phyloP scores from a whole-genome alignment of 2,113 vertebrate species.

The Gymnocephalus cernua region DNA sequence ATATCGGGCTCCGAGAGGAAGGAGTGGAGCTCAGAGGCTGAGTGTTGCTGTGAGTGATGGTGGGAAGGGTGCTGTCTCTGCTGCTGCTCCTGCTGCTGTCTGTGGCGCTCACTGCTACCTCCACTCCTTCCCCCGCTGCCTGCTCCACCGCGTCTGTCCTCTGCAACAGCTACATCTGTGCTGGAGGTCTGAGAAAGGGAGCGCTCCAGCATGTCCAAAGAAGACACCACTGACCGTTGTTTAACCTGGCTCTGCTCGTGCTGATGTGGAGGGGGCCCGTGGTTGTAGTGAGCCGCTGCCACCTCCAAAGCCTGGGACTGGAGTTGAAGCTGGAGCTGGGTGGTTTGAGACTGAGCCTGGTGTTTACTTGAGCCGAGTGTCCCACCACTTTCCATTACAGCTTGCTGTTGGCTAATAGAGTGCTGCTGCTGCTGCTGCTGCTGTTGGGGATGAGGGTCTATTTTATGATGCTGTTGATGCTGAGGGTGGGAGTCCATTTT shows the following conservation, averaged over 20 bases:
- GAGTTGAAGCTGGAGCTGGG: conserved; percentile 89
- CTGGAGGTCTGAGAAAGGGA: conserved; percentile 84
- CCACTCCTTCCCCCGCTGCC: conserved; percentile 72
- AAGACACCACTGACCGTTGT: conserved; percentile 86
- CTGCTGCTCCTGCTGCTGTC: conserved; percentile 79
- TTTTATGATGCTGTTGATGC: conserved; percentile 74
- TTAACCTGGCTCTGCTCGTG: conserved; percentile 83
- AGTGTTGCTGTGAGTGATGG: conserved; percentile 80
- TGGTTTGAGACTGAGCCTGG: conserved; percentile 84
- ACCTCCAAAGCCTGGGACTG: conserved; percentile 90
- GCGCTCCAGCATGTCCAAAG: conserved; percentile 86
- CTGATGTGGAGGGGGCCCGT: conserved; percentile 78
- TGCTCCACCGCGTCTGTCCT: conserved; percentile 72
- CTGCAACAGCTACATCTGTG: conserved; percentile 75
- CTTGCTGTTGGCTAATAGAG: conserved; percentile 84
- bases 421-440: conserved; percentile 87
- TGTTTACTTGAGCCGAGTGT: conserved; percentile 78
- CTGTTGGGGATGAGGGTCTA: conserved; percentile 73
- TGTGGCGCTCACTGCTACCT: conserved; percentile 72
- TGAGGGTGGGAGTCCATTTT: conserved; percentile 77
- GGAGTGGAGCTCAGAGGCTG: conserved; percentile 83
- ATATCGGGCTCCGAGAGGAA: conserved; percentile 85
- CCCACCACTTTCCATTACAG: conserved; percentile 82
- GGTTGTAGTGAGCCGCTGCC: conserved; percentile 86
- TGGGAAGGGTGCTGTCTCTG: conserved; percentile 82